A percentile compares a stretch with the other conserved stretches of the same genome.
These are phyloP conservation scores for Mycalesis mineus DNA, from an alignment of 2,888 invertebrate genomes.

Conservation along the genomic window DNA sequence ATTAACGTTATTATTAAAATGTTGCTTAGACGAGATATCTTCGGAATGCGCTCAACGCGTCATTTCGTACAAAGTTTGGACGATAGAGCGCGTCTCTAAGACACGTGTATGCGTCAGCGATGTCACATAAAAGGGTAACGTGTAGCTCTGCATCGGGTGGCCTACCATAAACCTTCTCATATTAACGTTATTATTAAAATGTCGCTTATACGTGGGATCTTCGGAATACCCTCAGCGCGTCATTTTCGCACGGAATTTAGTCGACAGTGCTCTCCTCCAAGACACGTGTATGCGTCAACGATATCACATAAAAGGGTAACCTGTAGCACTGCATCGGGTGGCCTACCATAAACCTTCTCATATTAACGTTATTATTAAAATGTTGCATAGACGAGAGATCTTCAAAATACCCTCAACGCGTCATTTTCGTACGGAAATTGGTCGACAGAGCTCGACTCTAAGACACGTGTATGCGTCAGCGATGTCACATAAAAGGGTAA, in stretches of 20 bases:
- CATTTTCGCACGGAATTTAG: slow-evolving; percentile 18
- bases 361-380: slow-evolving; percentile 25
- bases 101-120: slow-evolving; percentile 17
- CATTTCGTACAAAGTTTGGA: slow-evolving; percentile 18
- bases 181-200: slow-evolving; percentile 25
- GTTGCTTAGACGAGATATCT: slow-evolving; percentile 15
- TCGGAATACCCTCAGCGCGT: slow-evolving; percentile 20
- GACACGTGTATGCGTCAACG: slow-evolving; percentile 17
- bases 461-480: slow-evolving; percentile 18
- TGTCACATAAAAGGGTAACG: too few species aligned
- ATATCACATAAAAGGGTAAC: too few species aligned
- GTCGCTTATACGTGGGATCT: slow-evolving; percentile 14
- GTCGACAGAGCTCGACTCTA: background rate
- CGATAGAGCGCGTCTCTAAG: background rate
- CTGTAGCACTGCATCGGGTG: too few species aligned
- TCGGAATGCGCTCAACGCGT: slow-evolving; percentile 21
- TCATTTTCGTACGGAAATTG: slow-evolving; percentile 20
- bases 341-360: too few species aligned
- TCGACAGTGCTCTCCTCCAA: background rate
- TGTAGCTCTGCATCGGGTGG: too few species aligned
- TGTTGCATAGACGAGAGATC: slow-evolving; percentile 16
- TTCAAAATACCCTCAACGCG: slow-evolving; percentile 19
- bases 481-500: too few species aligned
- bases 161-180: too few species aligned
- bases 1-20: slow-evolving; percentile 25